Base-by-base conservation (phyloP, 2,797 vertebrate species). In the Nasua narica region DNA sequence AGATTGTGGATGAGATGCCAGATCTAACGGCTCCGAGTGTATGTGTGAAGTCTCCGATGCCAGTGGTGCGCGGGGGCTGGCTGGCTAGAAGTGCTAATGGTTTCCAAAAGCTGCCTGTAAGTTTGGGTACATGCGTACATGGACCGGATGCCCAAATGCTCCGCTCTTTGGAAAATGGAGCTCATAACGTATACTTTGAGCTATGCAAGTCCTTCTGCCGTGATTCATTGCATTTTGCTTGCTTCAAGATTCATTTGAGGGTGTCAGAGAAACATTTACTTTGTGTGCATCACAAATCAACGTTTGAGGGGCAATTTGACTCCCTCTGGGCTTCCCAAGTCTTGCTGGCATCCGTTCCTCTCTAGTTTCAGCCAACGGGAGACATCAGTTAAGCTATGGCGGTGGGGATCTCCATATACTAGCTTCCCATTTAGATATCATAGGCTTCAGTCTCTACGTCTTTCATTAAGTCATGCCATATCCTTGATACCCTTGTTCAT, bases 151-250 rank as follows among this genome's bases (percentile, higher is more conserved):
- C 46, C 78, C 91, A 91, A 97, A 70, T 88, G 60, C 69, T 97
- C 83, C 87, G 82, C 89, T 86, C 40, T 97, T 94, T 79, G 78
- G 77, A 96, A 98, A 98, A 98, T 56, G 74, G 93, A 97, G 48
- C 58, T 95, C 0, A 7, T 32, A 65, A 78, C 94, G 82, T 91
- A 78, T 46, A 92, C 62, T 95, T 69, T 95, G 93, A 96, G 77
- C 62, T 84, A 43, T 11, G 48, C 65, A 86, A 87, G 79, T 62
- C 91, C 37, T 72, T 91, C 35, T 81, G 87, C n/a, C 21, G 48
- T 76, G 87, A 87, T 77, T 96, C 43, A 67, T 11, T 67, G 46
- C 46, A 62, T 93, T 83, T 79, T 94, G 3, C 76, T 94, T 95
- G 46, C 78, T 91, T 87, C 90, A 37, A 52, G 90, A 97, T 96